phyloP scores from a whole-genome alignment of 2,113 vertebrate genomes.

The Solea senegalensis region DNA sequence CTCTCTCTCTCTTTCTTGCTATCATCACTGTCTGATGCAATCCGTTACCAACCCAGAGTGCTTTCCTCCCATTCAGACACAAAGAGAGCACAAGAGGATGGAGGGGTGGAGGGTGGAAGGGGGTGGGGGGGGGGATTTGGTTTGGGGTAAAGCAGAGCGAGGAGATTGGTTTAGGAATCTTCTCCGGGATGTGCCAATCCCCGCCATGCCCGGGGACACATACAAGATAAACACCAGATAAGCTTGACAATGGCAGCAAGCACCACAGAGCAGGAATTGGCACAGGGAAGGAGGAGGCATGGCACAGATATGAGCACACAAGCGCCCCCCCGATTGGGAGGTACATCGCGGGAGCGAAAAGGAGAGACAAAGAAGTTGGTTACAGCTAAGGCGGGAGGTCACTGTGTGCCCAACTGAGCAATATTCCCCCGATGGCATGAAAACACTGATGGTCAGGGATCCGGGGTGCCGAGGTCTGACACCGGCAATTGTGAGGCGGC shows the following conservation, averaged over 20 bases:
- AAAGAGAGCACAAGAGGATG: conserved; percentile 65
- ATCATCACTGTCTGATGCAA: conserved; percentile 76
- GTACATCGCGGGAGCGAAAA: conserved; percentile 31
- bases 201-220: conserved; percentile 52
- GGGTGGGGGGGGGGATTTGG: background rate
- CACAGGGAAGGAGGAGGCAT: conserved; percentile 33
- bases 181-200: conserved; percentile 69
- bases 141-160: background rate
- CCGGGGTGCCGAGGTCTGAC: conserved; percentile 41
- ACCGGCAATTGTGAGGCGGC: conserved; percentile 45
- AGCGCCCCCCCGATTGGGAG: conserved; percentile 68
- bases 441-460: conserved; percentile 44
- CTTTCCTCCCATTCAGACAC: conserved; percentile 74
- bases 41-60: conserved; percentile 75
- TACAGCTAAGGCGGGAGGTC: conserved; percentile 63
- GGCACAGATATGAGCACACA: conserved; percentile 22
- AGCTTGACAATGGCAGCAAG: conserved; percentile 67
- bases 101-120: background rate
- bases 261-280: conserved; percentile 56
- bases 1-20: conserved; percentile 19
- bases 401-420: conserved; percentile 55
- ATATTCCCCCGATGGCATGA: conserved; percentile 51
- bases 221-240: conserved; percentile 71
- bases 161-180: conserved; percentile 45
- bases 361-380: conserved; percentile 73